Base-by-base conservation (phyloP, 1,140 invertebrate species). In the Lutraria rhynchaena region DNA sequence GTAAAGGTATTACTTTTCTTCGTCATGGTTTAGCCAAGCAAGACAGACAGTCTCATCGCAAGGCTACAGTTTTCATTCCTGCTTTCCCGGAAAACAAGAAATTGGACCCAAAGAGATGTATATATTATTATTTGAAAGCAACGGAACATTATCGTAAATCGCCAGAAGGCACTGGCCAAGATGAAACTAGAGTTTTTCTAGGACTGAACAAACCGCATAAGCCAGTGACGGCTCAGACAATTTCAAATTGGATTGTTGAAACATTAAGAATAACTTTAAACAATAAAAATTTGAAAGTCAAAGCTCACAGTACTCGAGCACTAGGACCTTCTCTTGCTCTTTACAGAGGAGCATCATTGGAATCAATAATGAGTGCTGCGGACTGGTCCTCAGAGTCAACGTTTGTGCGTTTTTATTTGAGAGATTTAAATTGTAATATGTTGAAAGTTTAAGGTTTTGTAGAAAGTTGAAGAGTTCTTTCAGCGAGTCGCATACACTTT, bases 131-230 rank as follows among this genome's bases (percentile, higher is more conserved):
- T 22, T 53, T 53, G 19, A 61, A 61, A n/a, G 11, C 15, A 5
- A 61, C 58, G 7, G 58, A 61, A 29, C 33, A 3, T 7, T 61
- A 29, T 61, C 24, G 58, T 61, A 44, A 33, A 22, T 46, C 19
- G 33, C 29, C 15, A 15, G 17, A 11, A 35, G 7, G 11, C 19
- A 13, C 11, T 61, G 58, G 19, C n/a, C 24, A 61, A 29, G 58
- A 61, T 61, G 58, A 9, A 7, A 35, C 19, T 19, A 24, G n/a
- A n/a, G 11, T 75, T 22, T 76, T 82, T 60, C 29, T 82, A 29
- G 29, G 71, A 22, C n/a, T 57, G 19, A 82, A 76, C 13, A 76
- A 37, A 69, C 81, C 81, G 33, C 70, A 75, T 69, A 41, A 33
- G 31, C 57, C 60, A 33, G 76, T 70, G 4, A 24, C 76, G 17